Percentiles rank a stretch among this genome's conserved stretches.
Evolutionary conservation across 2,797 vertebrate genomes (phyloP).

Genomic region (Onychomys arenicola): DNA sequence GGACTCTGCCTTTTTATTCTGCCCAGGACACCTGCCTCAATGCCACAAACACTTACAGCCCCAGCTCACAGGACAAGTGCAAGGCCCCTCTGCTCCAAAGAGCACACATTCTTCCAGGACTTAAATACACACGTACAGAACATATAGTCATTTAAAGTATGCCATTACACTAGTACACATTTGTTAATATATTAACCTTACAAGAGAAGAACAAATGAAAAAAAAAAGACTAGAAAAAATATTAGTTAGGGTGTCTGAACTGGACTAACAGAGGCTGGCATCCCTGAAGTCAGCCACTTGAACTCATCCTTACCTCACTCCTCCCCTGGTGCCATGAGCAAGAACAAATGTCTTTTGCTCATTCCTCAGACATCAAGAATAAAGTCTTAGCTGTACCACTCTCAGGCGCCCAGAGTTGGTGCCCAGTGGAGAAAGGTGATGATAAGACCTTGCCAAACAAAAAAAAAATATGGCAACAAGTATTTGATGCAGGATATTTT

Average conservation of each 20-base stretch:
- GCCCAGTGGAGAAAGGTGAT: neutral
- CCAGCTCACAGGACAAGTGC: neutral
- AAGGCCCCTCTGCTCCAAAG: neutral
- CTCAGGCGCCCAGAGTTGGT: neutral
- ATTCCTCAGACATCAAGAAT: neutral
- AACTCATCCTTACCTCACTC: neutral
- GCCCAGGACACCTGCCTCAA: neutral
- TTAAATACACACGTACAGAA: neutral
- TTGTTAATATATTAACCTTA: neutral
- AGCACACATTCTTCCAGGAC: neutral
- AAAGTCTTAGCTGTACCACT: neutral
- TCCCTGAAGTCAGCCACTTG: neutral
- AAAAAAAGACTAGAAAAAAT: neutral
- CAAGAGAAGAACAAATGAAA: neutral
- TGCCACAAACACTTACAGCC: neutral
- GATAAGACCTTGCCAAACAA: neutral
- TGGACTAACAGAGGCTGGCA: no score
- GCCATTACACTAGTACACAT: neutral
- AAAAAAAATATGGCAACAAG: neutral
- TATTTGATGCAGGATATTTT: neutral
- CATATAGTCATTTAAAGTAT: neutral
- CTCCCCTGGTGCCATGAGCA: neutral
- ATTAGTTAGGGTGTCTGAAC: neutral
- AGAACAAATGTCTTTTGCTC: neutral
- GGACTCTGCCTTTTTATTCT: conserved; percentile 38